phyloP scores from a whole-genome alignment of 1,140 invertebrate species.

The Hycleus cichorii region DNA sequence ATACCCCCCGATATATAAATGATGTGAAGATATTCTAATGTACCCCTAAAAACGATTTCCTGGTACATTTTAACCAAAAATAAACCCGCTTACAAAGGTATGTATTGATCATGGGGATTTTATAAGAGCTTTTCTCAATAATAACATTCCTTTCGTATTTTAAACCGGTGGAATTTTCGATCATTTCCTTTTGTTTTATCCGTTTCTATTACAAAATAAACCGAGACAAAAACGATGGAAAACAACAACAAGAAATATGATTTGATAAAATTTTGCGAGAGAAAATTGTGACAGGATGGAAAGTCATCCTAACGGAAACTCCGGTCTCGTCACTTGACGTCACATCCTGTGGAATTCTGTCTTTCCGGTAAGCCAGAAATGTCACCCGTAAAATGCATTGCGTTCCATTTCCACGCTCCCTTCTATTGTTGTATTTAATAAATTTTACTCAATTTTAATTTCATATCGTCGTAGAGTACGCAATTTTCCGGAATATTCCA shows the following conservation, averaged over 20 bases:
- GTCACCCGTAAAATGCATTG: slow-evolving; percentile 14
- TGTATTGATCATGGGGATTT: neutral
- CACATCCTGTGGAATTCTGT: slow-evolving; percentile 19
- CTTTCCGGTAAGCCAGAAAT: slow-evolving; percentile 22
- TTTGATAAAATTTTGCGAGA: neutral
- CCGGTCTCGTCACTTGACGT: slow-evolving; percentile 19
- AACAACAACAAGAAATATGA: neutral
- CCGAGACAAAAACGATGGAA: too few species aligned
- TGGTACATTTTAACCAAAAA: slow-evolving; percentile 4
- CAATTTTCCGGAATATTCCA: too few species aligned
- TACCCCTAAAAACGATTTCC: neutral
- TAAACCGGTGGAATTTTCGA: too few species aligned
- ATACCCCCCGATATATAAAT: too few species aligned
- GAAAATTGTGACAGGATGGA: slow-evolving; percentile 14
- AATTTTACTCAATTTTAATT: too few species aligned
- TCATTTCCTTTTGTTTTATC: too few species aligned
- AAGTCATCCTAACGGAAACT: slow-evolving; percentile 14
- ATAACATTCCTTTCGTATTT: too few species aligned
- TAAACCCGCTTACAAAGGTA: neutral
- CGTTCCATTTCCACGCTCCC: slow-evolving; percentile 2
- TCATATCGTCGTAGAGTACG: too few species aligned
- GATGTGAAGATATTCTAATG: too few species aligned
- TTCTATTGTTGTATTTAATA: neutral
- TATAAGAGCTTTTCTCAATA: neutral
- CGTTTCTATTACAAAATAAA: too few species aligned